Conservation (phyloP, 2,888 invertebrate genomes). For the Nycteola revayana region DNA sequence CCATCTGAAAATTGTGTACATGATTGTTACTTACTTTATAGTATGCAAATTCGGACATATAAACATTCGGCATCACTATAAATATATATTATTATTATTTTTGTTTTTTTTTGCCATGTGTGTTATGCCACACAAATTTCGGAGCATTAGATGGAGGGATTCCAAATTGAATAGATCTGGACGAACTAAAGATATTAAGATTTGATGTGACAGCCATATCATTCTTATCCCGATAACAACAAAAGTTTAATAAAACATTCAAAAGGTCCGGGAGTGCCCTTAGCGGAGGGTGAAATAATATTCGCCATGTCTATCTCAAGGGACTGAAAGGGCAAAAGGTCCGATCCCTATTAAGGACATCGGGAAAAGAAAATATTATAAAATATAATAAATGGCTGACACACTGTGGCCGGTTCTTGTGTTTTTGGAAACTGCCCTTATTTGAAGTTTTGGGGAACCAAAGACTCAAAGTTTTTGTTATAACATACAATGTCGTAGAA, state of each 20-base stretch:
- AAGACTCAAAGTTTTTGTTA: constrained; percentile 23
- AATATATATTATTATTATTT: too few species aligned
- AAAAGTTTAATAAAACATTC: constrained; percentile 69
- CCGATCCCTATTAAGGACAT: constrained; percentile 61
- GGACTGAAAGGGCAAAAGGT: constrained; percentile 67
- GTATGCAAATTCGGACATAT: too few species aligned
- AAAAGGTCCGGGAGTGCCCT: constrained; percentile 57
- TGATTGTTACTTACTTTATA: too few species aligned
- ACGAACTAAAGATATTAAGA: constrained; percentile 41
- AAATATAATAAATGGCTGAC: constrained; percentile 48
- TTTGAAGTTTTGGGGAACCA: constrained; percentile 28
- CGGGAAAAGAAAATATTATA: constrained; percentile 55
- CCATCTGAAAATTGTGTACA: too few species aligned
- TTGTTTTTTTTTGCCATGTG: too few species aligned
- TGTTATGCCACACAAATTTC: too few species aligned
- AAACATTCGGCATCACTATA: too few species aligned
- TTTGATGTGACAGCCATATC: constrained; percentile 48
- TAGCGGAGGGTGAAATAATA: constrained; percentile 61
- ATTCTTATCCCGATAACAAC: constrained; percentile 63
- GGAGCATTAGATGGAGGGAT: too few species aligned
- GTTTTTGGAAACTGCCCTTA: constrained; percentile 25
- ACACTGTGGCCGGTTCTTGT: constrained; percentile 28
- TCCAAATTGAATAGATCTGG: too few species aligned
- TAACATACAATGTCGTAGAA: constrained; percentile 8
- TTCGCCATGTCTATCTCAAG: constrained; percentile 55